phyloP scores from a whole-genome alignment of 2,113 vertebrate species.

The Plecturocebus donacophilus region DNA sequence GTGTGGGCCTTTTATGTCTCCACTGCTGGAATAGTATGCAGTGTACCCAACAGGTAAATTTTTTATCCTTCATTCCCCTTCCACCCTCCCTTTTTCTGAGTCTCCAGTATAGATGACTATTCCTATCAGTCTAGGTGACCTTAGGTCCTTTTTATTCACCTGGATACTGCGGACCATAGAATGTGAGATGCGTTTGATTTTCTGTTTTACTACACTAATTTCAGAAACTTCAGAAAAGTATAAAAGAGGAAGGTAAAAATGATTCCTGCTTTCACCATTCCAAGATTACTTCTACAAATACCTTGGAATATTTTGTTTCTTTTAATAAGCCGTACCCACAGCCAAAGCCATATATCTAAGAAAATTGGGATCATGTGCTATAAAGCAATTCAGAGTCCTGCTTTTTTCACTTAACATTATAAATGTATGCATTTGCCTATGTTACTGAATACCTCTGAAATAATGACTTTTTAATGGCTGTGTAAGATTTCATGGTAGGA shows the following conservation, averaged over 20 bases:
- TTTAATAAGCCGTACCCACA: background rate
- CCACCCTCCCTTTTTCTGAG: too few species aligned
- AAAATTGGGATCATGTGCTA: background rate
- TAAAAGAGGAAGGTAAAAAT: background rate
- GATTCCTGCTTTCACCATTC: background rate
- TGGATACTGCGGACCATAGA: slow-evolving; percentile 28
- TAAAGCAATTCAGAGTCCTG: background rate
- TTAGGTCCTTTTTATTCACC: slow-evolving; percentile 44
- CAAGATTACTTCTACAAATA: background rate
- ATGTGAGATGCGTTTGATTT: slow-evolving; percentile 32
- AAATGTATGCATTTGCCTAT: background rate
- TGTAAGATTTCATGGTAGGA: background rate
- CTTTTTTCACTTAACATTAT: background rate
- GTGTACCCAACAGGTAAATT: too few species aligned
- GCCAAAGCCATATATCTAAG: background rate
- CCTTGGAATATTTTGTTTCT: background rate
- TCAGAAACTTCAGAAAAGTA: slow-evolving; percentile 16
- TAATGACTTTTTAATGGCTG: background rate
- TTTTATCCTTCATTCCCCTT: too few species aligned
- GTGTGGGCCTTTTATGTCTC: too few species aligned
- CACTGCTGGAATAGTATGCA: too few species aligned
- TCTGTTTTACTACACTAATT: background rate
- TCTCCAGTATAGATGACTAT: background rate
- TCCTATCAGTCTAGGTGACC: slow-evolving; percentile 61
- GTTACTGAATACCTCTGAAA: background rate